These are phyloP conservation scores for Zaprionus africanus DNA, from an alignment of 1,140 invertebrate genomes.

Conservation along the genomic window DNA sequence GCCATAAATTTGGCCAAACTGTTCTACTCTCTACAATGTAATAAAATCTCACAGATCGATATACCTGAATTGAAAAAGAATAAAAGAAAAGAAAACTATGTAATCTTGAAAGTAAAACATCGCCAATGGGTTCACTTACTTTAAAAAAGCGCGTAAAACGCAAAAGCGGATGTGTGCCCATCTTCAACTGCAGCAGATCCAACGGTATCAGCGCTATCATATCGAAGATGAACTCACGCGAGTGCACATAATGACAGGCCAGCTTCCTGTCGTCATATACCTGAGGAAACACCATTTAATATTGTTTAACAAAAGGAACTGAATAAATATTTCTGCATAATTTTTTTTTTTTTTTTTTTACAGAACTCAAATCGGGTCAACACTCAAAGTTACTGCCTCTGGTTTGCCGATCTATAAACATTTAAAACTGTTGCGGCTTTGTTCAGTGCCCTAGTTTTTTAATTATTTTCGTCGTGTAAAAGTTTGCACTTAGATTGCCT, in stretches of 20 bases:
- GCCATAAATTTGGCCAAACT: constrained; percentile 97
- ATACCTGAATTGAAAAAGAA: constrained; percentile 87
- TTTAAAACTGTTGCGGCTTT: neutral
- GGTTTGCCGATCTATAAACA: too few relatives aligned
- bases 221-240: constrained; percentile 94
- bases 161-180: constrained; percentile 92
- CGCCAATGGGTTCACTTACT: constrained; percentile 79
- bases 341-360: too few relatives aligned
- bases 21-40: constrained; percentile 98
- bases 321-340: neutral
- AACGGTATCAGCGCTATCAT: constrained; percentile 92
- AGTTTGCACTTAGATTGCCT: constrained; percentile 4
- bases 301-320: neutral
- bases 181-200: constrained; percentile 92
- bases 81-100: neutral
- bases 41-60: constrained; percentile 96
- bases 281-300: constrained; percentile 52
- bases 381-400: too few relatives aligned
- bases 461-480: neutral
- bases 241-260: constrained; percentile 94
- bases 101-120: too few relatives aligned
- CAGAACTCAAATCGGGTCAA: too few relatives aligned
- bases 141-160: constrained; percentile 93
- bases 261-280: constrained; percentile 95
- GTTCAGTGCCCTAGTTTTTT: neutral